These are phyloP conservation scores for Coendou prehensilis DNA, from an alignment of 2,797 vertebrate genomes.

Conservation along the genomic window DNA sequence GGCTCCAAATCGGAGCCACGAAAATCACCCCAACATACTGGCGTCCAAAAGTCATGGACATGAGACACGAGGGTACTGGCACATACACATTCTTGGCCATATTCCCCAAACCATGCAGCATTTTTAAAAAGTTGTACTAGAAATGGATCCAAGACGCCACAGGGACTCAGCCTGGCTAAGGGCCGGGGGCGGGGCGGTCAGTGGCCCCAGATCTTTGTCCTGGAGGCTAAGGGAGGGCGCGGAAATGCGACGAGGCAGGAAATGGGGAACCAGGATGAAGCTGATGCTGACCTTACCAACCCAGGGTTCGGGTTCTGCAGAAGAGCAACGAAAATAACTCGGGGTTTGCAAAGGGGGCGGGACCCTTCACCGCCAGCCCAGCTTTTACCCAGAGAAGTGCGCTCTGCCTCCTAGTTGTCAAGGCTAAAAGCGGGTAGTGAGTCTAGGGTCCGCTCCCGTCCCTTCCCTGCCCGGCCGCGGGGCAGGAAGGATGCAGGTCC, in stretches of 20 bases:
- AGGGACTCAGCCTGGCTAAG: background rate
- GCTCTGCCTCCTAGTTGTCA: background rate
- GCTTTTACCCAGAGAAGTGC: background rate
- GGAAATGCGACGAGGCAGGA: background rate
- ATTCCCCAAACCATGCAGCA: constrained; percentile 43
- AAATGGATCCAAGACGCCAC: background rate
- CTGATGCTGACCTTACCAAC: background rate
- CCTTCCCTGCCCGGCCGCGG: background rate
- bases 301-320: background rate
- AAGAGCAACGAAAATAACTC: background rate
- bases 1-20: background rate
- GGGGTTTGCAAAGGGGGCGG: background rate
- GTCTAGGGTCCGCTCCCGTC: background rate
- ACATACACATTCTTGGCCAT: background rate
- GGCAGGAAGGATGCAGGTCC: background rate
- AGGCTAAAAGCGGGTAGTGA: background rate
- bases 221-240: background rate
- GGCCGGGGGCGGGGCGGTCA: background rate
- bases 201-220: background rate
- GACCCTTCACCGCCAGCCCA: background rate
- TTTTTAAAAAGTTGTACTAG: constrained; percentile 60
- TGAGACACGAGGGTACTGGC: background rate
- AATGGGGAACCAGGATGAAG: background rate
- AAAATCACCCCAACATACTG: background rate
- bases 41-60: background rate